Percentiles rank a stretch among this genome's conserved stretches.
Conservation (phyloP, 2,113 vertebrate species). For the Hippocampus guttulatus region DNA sequence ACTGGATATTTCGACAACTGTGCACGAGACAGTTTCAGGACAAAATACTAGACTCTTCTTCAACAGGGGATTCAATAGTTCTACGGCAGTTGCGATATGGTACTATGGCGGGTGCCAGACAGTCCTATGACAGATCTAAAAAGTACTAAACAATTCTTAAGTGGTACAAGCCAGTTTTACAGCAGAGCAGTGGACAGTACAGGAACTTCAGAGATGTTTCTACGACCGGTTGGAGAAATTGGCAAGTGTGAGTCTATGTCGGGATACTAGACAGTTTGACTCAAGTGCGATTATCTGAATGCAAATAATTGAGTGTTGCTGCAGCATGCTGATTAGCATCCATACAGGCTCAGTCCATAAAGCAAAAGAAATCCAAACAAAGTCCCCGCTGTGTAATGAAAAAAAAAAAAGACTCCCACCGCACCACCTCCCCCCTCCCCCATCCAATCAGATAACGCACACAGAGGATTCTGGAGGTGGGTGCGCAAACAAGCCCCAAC, state of each 20-base stretch:
- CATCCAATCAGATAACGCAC: conserved; percentile 37
- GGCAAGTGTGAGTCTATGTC: no score
- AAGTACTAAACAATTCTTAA: no score
- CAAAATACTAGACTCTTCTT: not conserved
- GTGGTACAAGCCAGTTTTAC: no score
- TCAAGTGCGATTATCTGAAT: not conserved
- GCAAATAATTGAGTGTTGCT: not conserved
- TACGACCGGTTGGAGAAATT: no score
- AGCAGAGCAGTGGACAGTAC: no score
- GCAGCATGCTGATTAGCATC: not conserved
- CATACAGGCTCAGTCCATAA: not conserved
- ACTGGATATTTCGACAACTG: no score
- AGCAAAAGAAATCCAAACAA: not conserved
- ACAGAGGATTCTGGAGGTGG: conserved; percentile 15
- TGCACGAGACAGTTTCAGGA: no score
- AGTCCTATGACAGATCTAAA: no score
- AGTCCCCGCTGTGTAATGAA: conserved; percentile 24
- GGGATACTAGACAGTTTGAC: no score
- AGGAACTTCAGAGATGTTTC: no score
- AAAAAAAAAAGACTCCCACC: not conserved
- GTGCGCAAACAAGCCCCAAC: conserved; percentile 22
- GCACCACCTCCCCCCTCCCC: conserved; percentile 8
- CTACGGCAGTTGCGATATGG: no score
- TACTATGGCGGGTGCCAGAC: no score
- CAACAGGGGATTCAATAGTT: not conserved